Evolutionary conservation across 1,140 invertebrate genomes (phyloP).

Genomic region (Radopholus similis): DNA sequence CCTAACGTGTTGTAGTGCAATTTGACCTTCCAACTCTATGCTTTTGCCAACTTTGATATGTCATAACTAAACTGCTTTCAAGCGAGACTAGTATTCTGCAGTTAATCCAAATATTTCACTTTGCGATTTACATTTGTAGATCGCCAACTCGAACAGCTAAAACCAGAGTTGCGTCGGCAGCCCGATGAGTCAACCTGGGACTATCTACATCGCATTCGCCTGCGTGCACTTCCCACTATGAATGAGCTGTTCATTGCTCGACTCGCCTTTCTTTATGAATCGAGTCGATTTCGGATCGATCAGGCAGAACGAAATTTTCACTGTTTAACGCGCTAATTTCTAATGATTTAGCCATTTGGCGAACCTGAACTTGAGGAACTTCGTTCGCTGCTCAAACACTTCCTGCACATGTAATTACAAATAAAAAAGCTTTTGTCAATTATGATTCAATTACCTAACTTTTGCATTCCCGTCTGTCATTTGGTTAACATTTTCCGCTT

Average conservation of each 20-base stretch:
- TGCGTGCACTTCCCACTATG: slow-evolving; percentile 27
- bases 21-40: too few relatives aligned
- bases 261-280: slow-evolving; percentile 44
- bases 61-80: too few relatives aligned
- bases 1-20: too few relatives aligned
- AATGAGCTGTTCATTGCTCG: slow-evolving; percentile 45
- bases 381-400: slow-evolving; percentile 38
- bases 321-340: slow-evolving; percentile 21
- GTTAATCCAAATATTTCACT: too few relatives aligned
- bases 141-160: slow-evolving; percentile 45
- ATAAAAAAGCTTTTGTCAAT: not conserved
- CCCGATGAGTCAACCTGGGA: slow-evolving; percentile 48
- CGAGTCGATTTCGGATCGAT: slow-evolving; percentile 34
- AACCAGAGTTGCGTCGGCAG: slow-evolving; percentile 36
- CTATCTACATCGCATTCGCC: slow-evolving; percentile 35
- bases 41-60: slow-evolving; percentile 10
- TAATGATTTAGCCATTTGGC: slow-evolving; percentile 32
- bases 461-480: not conserved
- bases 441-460: too few relatives aligned
- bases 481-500: not conserved
- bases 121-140: too few relatives aligned
- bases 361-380: slow-evolving; percentile 36
- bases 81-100: too few relatives aligned
- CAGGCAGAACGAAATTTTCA: slow-evolving; percentile 27
- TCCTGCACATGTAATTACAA: slow-evolving; percentile 45